Evolutionary conservation across 2,888 invertebrate species (phyloP).

Genomic region (Prosopocoilus inquinatus): DNA sequence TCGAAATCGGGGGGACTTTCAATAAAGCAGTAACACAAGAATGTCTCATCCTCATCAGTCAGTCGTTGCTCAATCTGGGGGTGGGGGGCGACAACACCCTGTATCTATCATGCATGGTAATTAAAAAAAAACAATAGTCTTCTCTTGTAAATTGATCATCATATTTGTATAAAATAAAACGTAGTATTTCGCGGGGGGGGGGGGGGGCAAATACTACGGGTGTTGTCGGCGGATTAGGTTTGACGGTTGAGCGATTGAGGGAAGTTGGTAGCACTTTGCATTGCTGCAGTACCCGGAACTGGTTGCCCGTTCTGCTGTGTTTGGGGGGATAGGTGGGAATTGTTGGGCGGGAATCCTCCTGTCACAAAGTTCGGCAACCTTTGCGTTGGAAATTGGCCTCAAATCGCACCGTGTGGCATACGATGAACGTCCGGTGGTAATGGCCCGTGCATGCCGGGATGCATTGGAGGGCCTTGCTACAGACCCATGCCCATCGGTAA

Average conservation of each 20-base stretch:
- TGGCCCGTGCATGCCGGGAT: conserved; percentile 14
- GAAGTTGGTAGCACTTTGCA: conserved; percentile 21
- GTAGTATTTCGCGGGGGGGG: not conserved
- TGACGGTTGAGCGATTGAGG: conserved; percentile 29
- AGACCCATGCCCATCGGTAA: conserved; percentile 14
- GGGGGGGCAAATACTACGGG: not conserved
- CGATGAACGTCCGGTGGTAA: conserved; percentile 15
- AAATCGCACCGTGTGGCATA: conserved; percentile 10
- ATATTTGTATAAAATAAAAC: no score
- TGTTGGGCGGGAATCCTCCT: conserved; percentile 12
- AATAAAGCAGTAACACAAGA: no score
- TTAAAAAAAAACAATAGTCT: not conserved
- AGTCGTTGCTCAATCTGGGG: no score
- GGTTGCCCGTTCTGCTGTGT: conserved; percentile 2
- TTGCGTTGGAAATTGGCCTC: conserved; percentile 18
- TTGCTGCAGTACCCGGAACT: conserved; percentile 21
- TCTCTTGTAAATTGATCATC: no score
- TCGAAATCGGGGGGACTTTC: no score
- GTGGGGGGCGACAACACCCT: no score
- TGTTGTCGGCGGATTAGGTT: not conserved
- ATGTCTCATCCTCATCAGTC: no score
- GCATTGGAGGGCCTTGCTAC: conserved; percentile 13
- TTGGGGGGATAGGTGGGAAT: conserved; percentile 15
- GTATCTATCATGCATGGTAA: no score
- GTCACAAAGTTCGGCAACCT: conserved; percentile 21